Conservation (phyloP, 92 coral and sea anemone genomes). For the Zoanthus gigantus region DNA sequence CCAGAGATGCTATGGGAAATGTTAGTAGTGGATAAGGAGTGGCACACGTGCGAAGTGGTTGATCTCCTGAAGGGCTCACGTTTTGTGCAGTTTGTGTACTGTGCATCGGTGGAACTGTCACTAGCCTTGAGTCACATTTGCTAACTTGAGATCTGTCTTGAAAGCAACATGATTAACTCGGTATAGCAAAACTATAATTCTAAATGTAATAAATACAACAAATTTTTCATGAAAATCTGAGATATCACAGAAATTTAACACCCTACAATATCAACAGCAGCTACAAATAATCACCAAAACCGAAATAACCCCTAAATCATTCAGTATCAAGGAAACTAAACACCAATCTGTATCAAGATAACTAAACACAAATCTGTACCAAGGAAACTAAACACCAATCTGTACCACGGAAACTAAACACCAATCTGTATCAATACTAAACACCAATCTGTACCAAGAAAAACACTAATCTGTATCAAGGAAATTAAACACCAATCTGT, state of each 20-base stretch:
- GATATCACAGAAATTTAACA: neutral
- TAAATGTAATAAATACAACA: neutral
- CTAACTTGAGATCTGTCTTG: neutral
- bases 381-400: neutral
- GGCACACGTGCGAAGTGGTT: neutral
- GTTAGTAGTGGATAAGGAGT: neutral
- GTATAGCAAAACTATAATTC: neutral
- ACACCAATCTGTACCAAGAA: neutral
- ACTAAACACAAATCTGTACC: neutral
- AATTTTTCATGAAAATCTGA: neutral
- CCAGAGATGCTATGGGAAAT: neutral
- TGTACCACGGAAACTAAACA: neutral
- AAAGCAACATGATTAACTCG: neutral
- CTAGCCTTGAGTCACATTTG: neutral
- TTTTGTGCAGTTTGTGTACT: neutral
- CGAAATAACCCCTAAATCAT: no score
- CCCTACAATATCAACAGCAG: neutral
- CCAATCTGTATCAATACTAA: neutral
- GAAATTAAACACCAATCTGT: neutral
- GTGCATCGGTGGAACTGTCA: neutral
- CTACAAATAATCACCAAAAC: no score
- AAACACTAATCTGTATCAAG: neutral
- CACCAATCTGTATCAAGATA: neutral
- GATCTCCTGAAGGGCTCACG: neutral
- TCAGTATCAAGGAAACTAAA: neutral